A percentile compares a stretch with the other conserved stretches of the same genome.
These are phyloP conservation scores for Agelas oroides DNA, from an alignment of 37 sponge, comb jelly and placozoan species.

Conservation along the genomic window DNA sequence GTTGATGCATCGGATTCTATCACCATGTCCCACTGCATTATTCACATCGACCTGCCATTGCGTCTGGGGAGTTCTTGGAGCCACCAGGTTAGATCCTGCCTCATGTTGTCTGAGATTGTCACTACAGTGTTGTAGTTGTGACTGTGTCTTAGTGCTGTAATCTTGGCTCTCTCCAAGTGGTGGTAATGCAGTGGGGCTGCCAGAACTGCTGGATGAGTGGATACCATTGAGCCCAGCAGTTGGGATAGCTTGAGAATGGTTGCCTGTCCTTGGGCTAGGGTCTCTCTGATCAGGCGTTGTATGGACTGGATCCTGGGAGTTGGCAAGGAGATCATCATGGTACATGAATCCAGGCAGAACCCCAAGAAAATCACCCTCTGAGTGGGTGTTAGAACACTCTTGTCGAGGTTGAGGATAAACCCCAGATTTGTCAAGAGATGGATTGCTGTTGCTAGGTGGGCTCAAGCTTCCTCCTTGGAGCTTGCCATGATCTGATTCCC, in stretches of 20 bases:
- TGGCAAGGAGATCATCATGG: conserved; percentile 25
- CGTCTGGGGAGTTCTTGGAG: too few relatives aligned
- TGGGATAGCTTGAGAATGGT: conserved; percentile 19
- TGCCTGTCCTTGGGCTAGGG: neutral
- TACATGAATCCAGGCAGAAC: conserved; percentile 13
- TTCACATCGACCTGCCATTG: conserved; percentile 20
- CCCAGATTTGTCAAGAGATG: conserved; percentile 8
- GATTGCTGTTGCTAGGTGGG: neutral
- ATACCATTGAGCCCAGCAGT: conserved; percentile 18
- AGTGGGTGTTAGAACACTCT: conserved; percentile 1
- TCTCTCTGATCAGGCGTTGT: too few relatives aligned
- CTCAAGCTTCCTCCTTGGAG: too few relatives aligned
- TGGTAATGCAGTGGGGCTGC: conserved; percentile 12
- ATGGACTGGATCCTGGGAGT: neutral
- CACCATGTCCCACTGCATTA: too few relatives aligned
- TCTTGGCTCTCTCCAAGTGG: too few relatives aligned
- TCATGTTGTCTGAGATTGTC: too few relatives aligned
- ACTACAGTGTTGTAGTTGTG: too few relatives aligned
- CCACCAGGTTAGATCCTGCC: too few relatives aligned
- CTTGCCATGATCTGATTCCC: too few relatives aligned
- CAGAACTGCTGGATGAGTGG: neutral
- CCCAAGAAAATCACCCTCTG: conserved; percentile 38
- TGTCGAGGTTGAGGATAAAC: conserved; percentile 24
- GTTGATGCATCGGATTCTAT: conserved; percentile 45
- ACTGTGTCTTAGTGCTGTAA: too few relatives aligned